phyloP scores from a whole-genome alignment of 1,140 invertebrate genomes.

The Hestina assimilis region DNA sequence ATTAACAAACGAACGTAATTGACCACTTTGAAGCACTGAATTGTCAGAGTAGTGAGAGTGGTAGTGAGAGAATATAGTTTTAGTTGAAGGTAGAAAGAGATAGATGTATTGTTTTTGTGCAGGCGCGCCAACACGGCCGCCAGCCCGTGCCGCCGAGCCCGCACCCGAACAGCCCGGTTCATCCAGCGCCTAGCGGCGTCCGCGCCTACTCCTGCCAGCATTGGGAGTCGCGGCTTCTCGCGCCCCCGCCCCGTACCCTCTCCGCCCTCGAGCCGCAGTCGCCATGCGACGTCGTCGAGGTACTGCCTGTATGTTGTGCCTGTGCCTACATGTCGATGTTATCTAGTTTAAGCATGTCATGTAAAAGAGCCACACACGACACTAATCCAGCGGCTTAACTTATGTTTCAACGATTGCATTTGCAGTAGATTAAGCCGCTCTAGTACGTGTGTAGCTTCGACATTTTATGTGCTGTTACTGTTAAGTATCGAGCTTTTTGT shows the following conservation, averaged over 20 bases:
- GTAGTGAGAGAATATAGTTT: background rate
- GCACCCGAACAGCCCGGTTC: constrained; percentile 52
- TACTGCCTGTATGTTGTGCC: constrained; percentile 47
- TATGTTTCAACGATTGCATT: constrained; percentile 5
- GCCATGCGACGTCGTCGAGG: constrained; percentile 68
- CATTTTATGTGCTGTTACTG: constrained; percentile 24
- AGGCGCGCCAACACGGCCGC: constrained; percentile 75
- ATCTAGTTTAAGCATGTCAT: constrained; percentile 36
- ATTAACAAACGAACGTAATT: constrained; percentile 13
- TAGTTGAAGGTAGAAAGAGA: background rate
- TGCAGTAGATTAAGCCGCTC: constrained; percentile 20
- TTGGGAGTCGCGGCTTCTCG: constrained; percentile 69
- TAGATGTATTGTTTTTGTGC: constrained; percentile 16
- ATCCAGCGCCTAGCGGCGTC: constrained; percentile 67
- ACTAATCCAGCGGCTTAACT: constrained; percentile 7
- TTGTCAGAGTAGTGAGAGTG: background rate
- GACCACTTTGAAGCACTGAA: constrained; percentile 4
- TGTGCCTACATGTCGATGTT: constrained; percentile 43
- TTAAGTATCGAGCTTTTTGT: constrained; percentile 28
- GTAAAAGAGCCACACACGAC: constrained; percentile 23
- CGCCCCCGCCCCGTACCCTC: constrained; percentile 49
- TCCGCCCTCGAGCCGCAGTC: constrained; percentile 53
- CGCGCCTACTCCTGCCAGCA: constrained; percentile 76
- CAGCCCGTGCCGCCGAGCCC: constrained; percentile 67
- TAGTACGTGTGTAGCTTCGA: constrained; percentile 23